Percentiles rank a stretch among this genome's conserved stretches.
Evolutionary conservation across 2,113 vertebrate genomes (phyloP).

Genomic region (Thymallus thymallus): DNA sequence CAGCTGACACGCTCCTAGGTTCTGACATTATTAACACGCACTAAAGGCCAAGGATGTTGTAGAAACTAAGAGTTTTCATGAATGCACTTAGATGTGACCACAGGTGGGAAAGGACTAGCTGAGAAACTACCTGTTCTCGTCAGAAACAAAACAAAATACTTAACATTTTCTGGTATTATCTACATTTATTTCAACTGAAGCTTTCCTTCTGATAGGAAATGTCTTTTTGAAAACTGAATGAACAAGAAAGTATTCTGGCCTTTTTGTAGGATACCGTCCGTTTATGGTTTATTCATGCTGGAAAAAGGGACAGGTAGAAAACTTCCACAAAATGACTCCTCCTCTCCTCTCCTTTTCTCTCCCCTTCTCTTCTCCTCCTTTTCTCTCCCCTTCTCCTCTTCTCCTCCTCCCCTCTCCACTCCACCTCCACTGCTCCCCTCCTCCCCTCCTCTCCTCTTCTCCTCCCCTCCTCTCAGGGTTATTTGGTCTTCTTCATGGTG

Average conservation of each 20-base stretch:
- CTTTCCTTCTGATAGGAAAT: too few relatives aligned
- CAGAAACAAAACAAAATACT: too few relatives aligned
- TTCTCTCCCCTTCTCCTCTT: neutral
- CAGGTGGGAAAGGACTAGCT: too few relatives aligned
- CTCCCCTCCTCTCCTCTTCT: neutral
- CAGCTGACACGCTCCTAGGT: neutral
- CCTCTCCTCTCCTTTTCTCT: slow-evolving; percentile 15
- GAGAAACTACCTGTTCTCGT: too few relatives aligned
- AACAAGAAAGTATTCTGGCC: too few relatives aligned
- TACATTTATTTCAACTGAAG: too few relatives aligned
- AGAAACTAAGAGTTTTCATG: too few relatives aligned
- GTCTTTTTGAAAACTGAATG: too few relatives aligned
- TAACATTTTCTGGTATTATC: too few relatives aligned
- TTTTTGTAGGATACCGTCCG: neutral
- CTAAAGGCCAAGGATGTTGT: too few relatives aligned
- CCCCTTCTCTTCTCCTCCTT: neutral
- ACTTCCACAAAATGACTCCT: slow-evolving; percentile 15
- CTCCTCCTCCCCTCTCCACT: slow-evolving; percentile 12
- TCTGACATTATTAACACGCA: too few relatives aligned
- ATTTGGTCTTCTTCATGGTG: slow-evolving; percentile 67
- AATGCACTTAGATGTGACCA: too few relatives aligned
- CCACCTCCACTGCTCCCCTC: neutral
- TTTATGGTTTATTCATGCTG: slow-evolving; percentile 41
- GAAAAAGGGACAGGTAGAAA: slow-evolving; percentile 33
- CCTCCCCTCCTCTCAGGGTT: slow-evolving; percentile 54